Percentiles rank a stretch among this genome's conserved stretches.
These are phyloP conservation scores for Biston betularia DNA, from an alignment of 2,888 invertebrate genomes.

Conservation along the genomic window DNA sequence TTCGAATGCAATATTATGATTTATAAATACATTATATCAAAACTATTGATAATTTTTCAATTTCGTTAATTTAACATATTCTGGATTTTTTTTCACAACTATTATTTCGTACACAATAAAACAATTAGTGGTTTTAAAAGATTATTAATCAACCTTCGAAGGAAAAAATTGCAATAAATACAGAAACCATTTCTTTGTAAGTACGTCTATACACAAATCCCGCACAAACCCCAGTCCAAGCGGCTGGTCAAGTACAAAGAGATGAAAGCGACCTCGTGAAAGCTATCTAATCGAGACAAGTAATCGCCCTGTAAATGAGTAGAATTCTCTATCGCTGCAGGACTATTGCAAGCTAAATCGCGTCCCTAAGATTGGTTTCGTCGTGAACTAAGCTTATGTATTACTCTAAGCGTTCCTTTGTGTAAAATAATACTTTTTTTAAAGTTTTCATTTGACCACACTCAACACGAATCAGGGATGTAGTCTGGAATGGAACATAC, in stretches of 20 bases:
- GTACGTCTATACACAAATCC: not conserved
- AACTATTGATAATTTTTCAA: too few species aligned
- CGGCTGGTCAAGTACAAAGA: slow-evolving; percentile 35
- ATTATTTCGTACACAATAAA: too few species aligned
- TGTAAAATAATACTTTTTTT: not conserved
- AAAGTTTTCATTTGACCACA: not conserved
- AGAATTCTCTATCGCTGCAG: slow-evolving; percentile 28
- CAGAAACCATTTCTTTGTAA: too few species aligned
- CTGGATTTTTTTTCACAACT: too few species aligned
- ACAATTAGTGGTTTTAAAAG: too few species aligned
- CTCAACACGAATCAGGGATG: too few species aligned
- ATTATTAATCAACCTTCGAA: too few species aligned
- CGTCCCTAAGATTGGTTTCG: not conserved
- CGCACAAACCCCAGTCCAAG: slow-evolving; percentile 2
- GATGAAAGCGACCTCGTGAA: slow-evolving; percentile 39
- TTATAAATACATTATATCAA: too few species aligned
- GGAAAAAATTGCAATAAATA: too few species aligned
- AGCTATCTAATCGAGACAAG: slow-evolving; percentile 42
- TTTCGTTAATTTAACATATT: too few species aligned
- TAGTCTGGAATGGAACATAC: too few species aligned
- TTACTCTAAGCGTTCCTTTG: not conserved
- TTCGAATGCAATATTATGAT: too few species aligned
- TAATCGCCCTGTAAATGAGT: slow-evolving; percentile 41
- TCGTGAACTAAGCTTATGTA: not conserved
- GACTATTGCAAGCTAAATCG: slow-evolving; percentile 16